phyloP scores from a whole-genome alignment of 2,113 vertebrate genomes.

The Coryphaenoides rupestris region DNA sequence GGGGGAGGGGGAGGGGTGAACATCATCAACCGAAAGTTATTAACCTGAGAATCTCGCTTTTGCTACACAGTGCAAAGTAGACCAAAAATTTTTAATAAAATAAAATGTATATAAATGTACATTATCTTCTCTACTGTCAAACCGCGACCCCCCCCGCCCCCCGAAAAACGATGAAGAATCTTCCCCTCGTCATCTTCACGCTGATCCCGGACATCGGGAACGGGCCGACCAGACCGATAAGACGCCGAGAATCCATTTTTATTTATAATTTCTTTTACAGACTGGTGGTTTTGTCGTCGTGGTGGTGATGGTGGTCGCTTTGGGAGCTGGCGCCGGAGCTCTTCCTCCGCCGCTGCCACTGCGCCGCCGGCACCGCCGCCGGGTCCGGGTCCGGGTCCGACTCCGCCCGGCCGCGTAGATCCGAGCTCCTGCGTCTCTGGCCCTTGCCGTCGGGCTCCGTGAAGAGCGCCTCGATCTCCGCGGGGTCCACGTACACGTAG shows the following conservation, averaged over 20 bases:
- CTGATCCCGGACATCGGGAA: not conserved
- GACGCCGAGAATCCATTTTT: slow-evolving; percentile 17
- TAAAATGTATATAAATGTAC: slow-evolving; percentile 22
- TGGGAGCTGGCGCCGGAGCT: slow-evolving; percentile 4
- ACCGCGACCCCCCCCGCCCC: not conserved
- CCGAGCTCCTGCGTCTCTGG: slow-evolving; percentile 34
- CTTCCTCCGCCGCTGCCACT: too few relatives aligned
- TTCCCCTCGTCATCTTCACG: too few relatives aligned
- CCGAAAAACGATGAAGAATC: too few relatives aligned
- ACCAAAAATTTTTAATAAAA: slow-evolving; percentile 31
- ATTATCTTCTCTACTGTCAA: slow-evolving; percentile 2
- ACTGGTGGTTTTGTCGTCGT: slow-evolving; percentile 40
- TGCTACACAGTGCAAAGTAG: slow-evolving; percentile 42
- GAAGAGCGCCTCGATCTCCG: slow-evolving; percentile 81
- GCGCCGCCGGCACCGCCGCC: too few relatives aligned
- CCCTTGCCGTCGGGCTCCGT: slow-evolving; percentile 40
- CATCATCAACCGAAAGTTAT: slow-evolving; percentile 10
- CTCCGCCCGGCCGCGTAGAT: slow-evolving; percentile 27
- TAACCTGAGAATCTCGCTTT: slow-evolving; percentile 7
- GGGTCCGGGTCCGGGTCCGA: too few relatives aligned
- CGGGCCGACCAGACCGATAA: not conserved
- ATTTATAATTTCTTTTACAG: too few relatives aligned
- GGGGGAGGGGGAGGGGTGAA: too few relatives aligned
- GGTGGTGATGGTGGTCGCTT: slow-evolving; percentile 11
- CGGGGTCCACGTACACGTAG: slow-evolving; percentile 87